Evolutionary conservation across 1,140 invertebrate species (phyloP), one percentile per base, ranked within the genome.

Genomic region (Elysia chlorotica): DNA sequence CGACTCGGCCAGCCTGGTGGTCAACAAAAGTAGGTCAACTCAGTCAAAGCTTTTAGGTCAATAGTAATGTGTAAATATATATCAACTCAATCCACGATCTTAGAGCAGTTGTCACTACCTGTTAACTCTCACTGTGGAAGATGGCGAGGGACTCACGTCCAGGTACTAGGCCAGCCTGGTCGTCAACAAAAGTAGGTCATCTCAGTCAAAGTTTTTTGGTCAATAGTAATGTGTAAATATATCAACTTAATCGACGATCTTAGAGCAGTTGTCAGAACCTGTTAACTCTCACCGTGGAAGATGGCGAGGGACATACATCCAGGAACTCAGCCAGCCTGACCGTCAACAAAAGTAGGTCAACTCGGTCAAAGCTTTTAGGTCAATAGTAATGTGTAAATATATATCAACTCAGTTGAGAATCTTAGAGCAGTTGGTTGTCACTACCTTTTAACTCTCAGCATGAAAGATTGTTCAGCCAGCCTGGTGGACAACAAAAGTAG

Each of bases 31-130:
- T 91, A 85, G 78, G 76, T 74, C 31, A 61, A 6, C 70, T 61
- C 57, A 31, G 5, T 54, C 21, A 56, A 17, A 25, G 10, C 10
- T n/a, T 48, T n/a, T 48, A n/a, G n/a, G n/a, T n/a, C n/a, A n/a
- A n/a, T n/a, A n/a, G n/a, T n/a, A n/a, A n/a, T n/a, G n/a, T n/a
- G n/a, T n/a, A n/a, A n/a, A n/a, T n/a, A n/a, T n/a, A n/a, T n/a
- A n/a, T n/a, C n/a, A n/a, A n/a, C n/a, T n/a, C n/a, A n/a, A n/a
- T n/a, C n/a, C n/a, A n/a, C n/a, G n/a, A n/a, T n/a, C n/a, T n/a
- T n/a, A n/a, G n/a, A n/a, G n/a, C n/a, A n/a, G n/a, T n/a, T n/a
- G 96, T 0, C 90, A 92, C 76, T 98, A 98, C 80, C 91, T 95
- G 0, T 98, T 97, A 81, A 92, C 92, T 80, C 87, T 98, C 35